Percentiles rank a stretch among this genome's conserved stretches.
Evolutionary conservation across 2,888 invertebrate genomes (phyloP).

Genomic region (Onthophagus sagittarius): DNA sequence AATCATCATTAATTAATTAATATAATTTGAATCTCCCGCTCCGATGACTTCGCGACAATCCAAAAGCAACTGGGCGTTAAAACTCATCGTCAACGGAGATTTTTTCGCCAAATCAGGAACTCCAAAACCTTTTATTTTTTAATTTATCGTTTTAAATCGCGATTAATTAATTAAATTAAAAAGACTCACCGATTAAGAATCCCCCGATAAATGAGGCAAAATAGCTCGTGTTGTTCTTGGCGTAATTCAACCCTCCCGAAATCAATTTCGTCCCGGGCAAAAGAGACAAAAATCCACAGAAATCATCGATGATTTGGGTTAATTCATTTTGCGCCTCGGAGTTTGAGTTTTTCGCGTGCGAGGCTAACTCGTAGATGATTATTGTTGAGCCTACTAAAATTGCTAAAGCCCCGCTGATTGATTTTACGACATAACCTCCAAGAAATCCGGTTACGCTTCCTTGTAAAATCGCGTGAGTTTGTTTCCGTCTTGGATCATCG

Average conservation of each 20-base stretch:
- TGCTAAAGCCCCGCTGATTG: not conserved
- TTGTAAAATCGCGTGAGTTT: not conserved
- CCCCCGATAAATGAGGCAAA: not conserved
- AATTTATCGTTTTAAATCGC: no score
- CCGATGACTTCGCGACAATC: not conserved
- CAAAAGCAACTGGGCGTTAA: not conserved
- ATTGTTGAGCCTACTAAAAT: not conserved
- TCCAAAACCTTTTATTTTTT: not conserved
- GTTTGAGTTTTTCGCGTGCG: not conserved
- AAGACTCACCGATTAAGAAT: not conserved
- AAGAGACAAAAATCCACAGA: not conserved
- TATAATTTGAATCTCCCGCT: not conserved
- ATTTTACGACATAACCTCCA: not conserved
- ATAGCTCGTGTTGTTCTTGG: not conserved
- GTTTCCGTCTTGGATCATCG: not conserved
- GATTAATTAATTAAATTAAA: not conserved
- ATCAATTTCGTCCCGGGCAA: not conserved
- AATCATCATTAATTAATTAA: no score
- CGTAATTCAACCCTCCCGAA: not conserved
- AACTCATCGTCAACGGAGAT: not conserved
- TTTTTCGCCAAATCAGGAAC: not conserved
- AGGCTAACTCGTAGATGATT: not conserved
- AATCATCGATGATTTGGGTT: not conserved
- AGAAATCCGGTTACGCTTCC: not conserved
- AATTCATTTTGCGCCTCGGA: not conserved